A percentile compares a stretch with the other conserved stretches of the same genome.
Evolutionary conservation across 2,113 vertebrate species (phyloP).

Genomic region (Apaloderma vittatum): DNA sequence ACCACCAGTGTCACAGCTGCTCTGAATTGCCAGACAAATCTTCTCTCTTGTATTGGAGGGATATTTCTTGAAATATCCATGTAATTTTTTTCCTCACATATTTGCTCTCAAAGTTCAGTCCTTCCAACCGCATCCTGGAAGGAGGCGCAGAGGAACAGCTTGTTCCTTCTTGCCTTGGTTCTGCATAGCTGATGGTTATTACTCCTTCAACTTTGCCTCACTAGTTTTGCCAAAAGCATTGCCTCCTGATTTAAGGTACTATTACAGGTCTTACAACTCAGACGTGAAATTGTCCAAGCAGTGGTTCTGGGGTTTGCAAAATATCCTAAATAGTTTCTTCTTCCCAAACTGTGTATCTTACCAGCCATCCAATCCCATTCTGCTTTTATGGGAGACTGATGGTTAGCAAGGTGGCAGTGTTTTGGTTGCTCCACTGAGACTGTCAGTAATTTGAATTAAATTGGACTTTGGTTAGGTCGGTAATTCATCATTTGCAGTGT

Average conservation of each 20-base stretch:
- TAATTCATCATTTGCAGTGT: conserved; percentile 27
- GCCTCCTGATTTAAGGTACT: neutral
- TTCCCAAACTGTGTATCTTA: neutral
- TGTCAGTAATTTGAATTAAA: conserved; percentile 11
- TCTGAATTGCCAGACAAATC: neutral
- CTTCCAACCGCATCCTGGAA: neutral
- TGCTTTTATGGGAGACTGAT: neutral
- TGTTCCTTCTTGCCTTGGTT: neutral
- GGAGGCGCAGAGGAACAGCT: neutral
- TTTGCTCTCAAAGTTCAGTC: neutral
- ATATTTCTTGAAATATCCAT: neutral
- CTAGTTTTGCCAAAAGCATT: neutral
- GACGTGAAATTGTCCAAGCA: neutral
- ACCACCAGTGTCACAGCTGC: neutral
- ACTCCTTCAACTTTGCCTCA: neutral
- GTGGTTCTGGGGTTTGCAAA: neutral
- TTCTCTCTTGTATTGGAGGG: neutral
- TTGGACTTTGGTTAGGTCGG: conserved; percentile 27
- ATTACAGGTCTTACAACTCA: neutral
- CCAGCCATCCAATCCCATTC: neutral
- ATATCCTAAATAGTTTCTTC: neutral
- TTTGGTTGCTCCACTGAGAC: neutral
- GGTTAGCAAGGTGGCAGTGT: neutral
- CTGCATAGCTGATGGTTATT: neutral
- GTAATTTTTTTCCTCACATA: neutral